A percentile compares a stretch with the other conserved stretches of the same genome.
phyloP scores from a whole-genome alignment of 1,140 invertebrate species.

The Laupala kohalensis region DNA sequence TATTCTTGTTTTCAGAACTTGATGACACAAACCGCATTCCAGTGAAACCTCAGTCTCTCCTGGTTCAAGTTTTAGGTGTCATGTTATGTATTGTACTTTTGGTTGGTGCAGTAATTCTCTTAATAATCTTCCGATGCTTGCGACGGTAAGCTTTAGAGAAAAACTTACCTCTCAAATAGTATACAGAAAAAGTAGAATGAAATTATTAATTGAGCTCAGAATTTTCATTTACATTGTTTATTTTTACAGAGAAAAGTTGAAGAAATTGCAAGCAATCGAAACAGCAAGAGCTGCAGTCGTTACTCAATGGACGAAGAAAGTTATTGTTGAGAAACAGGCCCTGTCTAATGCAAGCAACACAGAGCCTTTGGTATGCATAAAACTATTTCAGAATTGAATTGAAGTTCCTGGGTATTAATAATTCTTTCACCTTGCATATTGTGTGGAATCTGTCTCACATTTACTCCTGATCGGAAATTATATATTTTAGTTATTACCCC shows the following conservation, averaged over 20 bases:
- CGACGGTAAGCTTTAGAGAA: background rate
- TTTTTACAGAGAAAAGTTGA: constrained; percentile 46
- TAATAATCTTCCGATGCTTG: background rate
- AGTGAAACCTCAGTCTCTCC: background rate
- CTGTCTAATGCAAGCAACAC: constrained; percentile 40
- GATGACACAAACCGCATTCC: background rate
- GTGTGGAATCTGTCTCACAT: too few species aligned
- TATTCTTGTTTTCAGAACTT: background rate
- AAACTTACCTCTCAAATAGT: too few species aligned
- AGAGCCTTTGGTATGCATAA: constrained; percentile 43
- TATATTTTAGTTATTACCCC: too few species aligned
- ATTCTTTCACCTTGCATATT: too few species aligned
- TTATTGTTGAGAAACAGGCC: constrained; percentile 68
- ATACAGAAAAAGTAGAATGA: too few species aligned
- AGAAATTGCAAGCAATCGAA: constrained; percentile 64
- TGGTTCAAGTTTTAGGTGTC: background rate
- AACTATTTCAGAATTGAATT: too few species aligned
- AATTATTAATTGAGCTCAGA: background rate
- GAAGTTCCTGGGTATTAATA: too few species aligned
- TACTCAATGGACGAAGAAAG: constrained; percentile 77
- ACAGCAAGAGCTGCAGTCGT: constrained; percentile 58
- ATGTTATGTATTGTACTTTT: background rate
- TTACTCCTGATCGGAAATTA: too few species aligned
- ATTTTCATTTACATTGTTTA: background rate
- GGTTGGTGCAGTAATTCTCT: background rate